Evolutionary conservation across 2,888 invertebrate species (phyloP), one percentile per base, ranked within the genome.

Genomic region (Lacanobia wlatinum): DNA sequence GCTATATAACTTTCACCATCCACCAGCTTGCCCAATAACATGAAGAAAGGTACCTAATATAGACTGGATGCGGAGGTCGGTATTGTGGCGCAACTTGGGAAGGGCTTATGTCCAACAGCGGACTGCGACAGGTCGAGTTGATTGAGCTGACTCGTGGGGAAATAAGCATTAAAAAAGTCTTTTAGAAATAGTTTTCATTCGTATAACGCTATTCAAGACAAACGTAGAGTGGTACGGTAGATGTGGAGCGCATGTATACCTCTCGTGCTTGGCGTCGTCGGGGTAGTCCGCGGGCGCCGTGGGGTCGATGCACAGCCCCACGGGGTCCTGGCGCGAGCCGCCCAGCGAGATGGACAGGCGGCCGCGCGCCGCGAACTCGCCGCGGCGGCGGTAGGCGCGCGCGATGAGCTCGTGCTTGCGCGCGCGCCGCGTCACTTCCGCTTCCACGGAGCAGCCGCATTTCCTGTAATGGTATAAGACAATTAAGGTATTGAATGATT

Each of bases 391-490:
- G 96, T 98, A 99, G 0, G 98, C 98, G 91, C 98, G 98, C 28
- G 99, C 98, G 70, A 99, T 99, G 62, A 99, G 97, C 94, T 98
- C 98, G 93, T 99, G 99, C 89, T 99, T 98, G 87, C 97, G 97
- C 84, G 97, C 97, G 90, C 98, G 98, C 0, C 96, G 93, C 18
- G 91, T 87, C 83, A 90, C 91, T 70, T 95, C 96, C 63, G 92
- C 94, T 87, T 97, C 97, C 74, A 98, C 97, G 0, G 98, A 98
- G 82, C 97, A 97, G 21, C 98, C 98, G 90, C 97, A 98, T 90
- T 97, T 98, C 93, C 98, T 98, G 90, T 3, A 8, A 40, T 2
- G 0, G 34, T 9, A 70, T 38, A 23, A 2, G 40, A 43, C 1
- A 23, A 6, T 16, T 18, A 28, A 23, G 6, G 10, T 1, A 46